Conservation (phyloP, 2,797 vertebrate genomes). For the Esox masquinongy region DNA sequence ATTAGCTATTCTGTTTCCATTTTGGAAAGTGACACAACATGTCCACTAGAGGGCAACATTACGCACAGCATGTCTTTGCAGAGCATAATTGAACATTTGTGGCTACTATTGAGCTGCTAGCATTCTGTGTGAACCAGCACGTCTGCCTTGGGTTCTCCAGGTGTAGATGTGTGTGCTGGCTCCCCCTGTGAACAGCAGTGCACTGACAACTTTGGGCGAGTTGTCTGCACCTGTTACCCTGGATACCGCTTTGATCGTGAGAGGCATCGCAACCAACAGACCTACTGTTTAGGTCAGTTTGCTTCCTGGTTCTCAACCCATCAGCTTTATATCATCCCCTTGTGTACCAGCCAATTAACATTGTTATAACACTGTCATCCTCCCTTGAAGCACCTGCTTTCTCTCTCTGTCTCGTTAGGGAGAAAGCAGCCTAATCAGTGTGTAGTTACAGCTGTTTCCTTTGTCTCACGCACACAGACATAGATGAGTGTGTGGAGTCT, state of each 20-base stretch:
- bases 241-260: conserved; percentile 80
- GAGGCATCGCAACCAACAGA: conserved; percentile 72
- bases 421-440: neutral
- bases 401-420: neutral
- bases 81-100: neutral
- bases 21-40: neutral
- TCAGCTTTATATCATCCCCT: neutral
- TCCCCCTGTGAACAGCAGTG: conserved; percentile 85
- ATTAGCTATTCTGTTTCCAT: neutral
- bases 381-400: neutral
- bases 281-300: conserved; percentile 78
- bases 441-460: neutral
- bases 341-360: neutral
- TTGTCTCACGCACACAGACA: conserved; percentile 56
- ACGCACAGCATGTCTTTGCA: neutral
- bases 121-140: neutral
- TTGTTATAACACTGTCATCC: neutral
- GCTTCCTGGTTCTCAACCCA: neutral
- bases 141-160: conserved; percentile 36
- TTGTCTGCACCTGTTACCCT: conserved; percentile 79
- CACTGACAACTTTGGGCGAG: conserved; percentile 80
- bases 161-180: conserved; percentile 74
- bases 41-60: conserved; percentile 53
- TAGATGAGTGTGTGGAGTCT: conserved; percentile 74
- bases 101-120: neutral